Evolutionary conservation across 2,113 vertebrate species (phyloP), one percentile per base, ranked within the genome.

Genomic region (Sphaerodactylus townsendi): DNA sequence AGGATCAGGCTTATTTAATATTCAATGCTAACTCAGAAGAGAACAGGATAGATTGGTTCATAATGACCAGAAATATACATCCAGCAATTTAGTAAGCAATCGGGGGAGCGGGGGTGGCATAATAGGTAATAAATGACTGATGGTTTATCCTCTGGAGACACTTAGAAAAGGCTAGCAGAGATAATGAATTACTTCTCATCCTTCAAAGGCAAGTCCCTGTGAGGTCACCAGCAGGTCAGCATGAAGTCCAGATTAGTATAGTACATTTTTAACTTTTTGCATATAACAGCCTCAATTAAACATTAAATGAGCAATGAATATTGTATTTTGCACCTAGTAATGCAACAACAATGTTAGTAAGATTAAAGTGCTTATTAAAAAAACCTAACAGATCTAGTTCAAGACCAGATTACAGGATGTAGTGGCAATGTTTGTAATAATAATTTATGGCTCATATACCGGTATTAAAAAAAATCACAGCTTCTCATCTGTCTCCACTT

Each of bases 71-170:
- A 84, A 69, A 77, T 69, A 30, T 69, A 84, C 64, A 84, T 35
- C 46, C 64, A 77, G 65, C 35, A 15, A 56, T 25, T 84, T 41
- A 69, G 46, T 48, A 69, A 84, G 73, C 23, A 59, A 77, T 68
- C 64, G 15, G 11, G 46, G n/a, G n/a, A n/a, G n/a, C n/a, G n/a
- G n/a, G 59, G 64, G 73, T 53, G 33, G 33, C 28, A 17, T 77
- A 69, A 84, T 84, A 68, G 69, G 46, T 17, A 37, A 69, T n/a
- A n/a, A n/a, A n/a, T 77, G 82, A 84, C 77, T 77, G 65, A 84
- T 77, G 64, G 73, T 56, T 77, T 84, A 56, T 77, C 30, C 82
- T 74, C 73, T 50, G 25, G 46, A 83, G 82, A 69, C 53, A 35
- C 10, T 68, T 41, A 41, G 64, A 41, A 77, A 77, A 41, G 74